These are phyloP conservation scores for Seira musarum DNA, from an alignment of 2,888 invertebrate genomes.

Conservation along the genomic window DNA sequence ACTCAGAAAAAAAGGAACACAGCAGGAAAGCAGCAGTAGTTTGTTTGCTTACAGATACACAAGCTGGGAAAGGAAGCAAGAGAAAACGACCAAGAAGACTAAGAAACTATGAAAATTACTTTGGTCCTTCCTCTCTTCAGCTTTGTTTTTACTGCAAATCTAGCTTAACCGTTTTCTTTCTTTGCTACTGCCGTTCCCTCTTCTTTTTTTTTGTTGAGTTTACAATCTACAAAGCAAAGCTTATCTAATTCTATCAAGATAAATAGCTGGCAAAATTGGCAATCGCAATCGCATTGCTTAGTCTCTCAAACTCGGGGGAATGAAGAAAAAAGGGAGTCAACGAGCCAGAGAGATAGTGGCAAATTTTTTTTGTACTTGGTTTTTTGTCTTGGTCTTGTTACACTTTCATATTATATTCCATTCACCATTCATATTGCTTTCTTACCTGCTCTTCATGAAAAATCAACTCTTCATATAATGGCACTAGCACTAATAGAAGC, in stretches of 20 bases:
- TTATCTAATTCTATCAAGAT: slow-evolving; percentile 52
- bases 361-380: slow-evolving; percentile 28
- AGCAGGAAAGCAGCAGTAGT: neutral
- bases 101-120: neutral
- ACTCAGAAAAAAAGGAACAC: neutral
- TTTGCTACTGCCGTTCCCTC: neutral
- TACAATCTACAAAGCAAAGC: neutral
- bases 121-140: no score
- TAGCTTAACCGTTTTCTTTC: neutral
- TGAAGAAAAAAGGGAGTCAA: slow-evolving; percentile 46
- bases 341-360: slow-evolving; percentile 38
- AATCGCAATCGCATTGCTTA: no score
- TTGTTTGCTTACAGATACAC: no score
- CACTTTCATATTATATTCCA: neutral
- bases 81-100: neutral
- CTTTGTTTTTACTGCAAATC: neutral
- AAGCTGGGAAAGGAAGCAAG: no score
- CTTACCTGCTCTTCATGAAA: neutral
- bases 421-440: slow-evolving; percentile 18
- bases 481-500: no score
- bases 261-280: slow-evolving; percentile 57
- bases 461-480: no score
- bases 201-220: slow-evolving; percentile 9
- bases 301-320: slow-evolving; percentile 40
- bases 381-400: neutral